phyloP scores from a whole-genome alignment of 2,113 vertebrate species.

The Pachypanchax playfairii region DNA sequence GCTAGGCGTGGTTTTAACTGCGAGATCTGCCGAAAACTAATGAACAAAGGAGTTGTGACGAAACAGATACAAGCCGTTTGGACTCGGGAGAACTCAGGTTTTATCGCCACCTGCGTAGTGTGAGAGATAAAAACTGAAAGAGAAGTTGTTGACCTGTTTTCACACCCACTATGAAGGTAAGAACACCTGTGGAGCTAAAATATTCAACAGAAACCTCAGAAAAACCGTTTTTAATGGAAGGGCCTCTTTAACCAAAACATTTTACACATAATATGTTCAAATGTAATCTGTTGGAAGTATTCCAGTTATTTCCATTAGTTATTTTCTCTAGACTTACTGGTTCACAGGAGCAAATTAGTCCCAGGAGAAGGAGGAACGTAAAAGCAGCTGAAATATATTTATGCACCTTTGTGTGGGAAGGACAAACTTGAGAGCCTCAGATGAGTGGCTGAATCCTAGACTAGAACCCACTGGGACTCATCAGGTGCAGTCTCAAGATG shows the following conservation, averaged over 20 bases:
- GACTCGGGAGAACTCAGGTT: too few species aligned
- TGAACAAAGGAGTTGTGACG: too few species aligned
- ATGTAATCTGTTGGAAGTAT: background rate
- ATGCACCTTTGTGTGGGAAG: background rate
- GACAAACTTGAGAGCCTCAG: conserved; percentile 1
- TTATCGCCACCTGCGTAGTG: too few species aligned
- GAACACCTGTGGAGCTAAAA: too few species aligned
- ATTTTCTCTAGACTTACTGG: conserved; percentile 10
- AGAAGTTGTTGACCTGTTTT: too few species aligned
- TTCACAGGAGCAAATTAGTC: conserved; percentile 15
- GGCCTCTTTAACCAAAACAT: background rate
- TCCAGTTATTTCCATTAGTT: conserved; percentile 12
- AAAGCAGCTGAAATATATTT: conserved; percentile 11
- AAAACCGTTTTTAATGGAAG: too few species aligned
- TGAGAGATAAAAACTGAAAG: too few species aligned
- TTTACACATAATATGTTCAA: background rate
- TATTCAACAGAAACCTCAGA: too few species aligned
- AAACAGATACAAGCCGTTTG: too few species aligned
- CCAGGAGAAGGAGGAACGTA: background rate
- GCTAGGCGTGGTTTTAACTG: too few species aligned
- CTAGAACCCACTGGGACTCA: background rate
- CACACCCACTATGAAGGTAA: too few species aligned
- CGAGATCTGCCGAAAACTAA: too few species aligned
- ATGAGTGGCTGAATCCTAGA: background rate
- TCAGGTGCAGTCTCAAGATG: background rate